Base-by-base conservation (phyloP, 2,888 invertebrate species). In the Thera obeliscata region DNA sequence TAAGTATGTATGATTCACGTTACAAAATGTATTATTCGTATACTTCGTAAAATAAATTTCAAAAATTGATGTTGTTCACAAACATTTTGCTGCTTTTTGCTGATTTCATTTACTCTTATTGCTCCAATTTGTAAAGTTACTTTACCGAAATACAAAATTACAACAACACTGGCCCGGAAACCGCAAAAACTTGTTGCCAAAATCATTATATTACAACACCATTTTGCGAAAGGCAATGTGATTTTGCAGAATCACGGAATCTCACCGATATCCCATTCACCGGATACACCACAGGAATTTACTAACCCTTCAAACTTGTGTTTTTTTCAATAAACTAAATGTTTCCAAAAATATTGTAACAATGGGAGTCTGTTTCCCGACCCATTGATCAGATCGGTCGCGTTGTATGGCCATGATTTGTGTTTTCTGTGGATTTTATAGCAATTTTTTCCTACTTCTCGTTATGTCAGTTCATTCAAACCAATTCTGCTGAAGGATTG, bases 291-390 rank as follows among this genome's bases (percentile, higher is more conserved):
- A 22, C 22, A 22, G 22, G 22, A 22, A 22, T 22, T 1, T 22
- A 22, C 64, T 70, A 85, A 85, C 83, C 81, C 82, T 82, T 82
- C 64, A 77, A 82, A 83, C 74, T 64, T 78, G 71, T 33, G 75
- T 80, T 75, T 71, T 9, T 22, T 56, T 71, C 69, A 66, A 78
- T 77, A 78, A 79, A 76, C 74, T 74, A 68, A 76, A 73, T 76
- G 77, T 84, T 83, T 83, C 79, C 78, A 78, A 85, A 82, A 46
- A 46, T 46, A 46, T 81, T 70, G 73, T 82, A 76, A 81, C 78
- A 81, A 81, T 79, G 76, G 79, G 72, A 81, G 75, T 67, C 72
- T 69, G 81, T 86, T 87, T 90, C 86, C 87, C 86, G 84, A 76
- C 75, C 78, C 79, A 87, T 88, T 84, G 82, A 86, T 86, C 77